phyloP scores from a whole-genome alignment of 1,140 invertebrate genomes.

The Macrocentrus cingulum region DNA sequence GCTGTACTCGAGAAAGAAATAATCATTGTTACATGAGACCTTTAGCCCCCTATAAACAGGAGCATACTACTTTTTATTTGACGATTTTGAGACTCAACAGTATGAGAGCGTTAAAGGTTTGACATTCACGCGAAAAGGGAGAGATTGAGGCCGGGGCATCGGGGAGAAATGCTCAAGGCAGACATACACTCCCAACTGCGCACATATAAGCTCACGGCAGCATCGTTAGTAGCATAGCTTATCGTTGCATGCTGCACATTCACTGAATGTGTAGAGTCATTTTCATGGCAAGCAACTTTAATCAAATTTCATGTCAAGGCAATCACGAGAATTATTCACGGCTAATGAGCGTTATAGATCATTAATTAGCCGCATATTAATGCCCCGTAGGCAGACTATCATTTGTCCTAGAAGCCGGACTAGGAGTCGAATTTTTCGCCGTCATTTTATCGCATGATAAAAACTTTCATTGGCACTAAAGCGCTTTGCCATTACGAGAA shows the following conservation, averaged over 20 bases:
- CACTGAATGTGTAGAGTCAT: slow-evolving; percentile 41
- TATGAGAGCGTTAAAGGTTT: too few relatives aligned
- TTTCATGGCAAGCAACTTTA: slow-evolving; percentile 34
- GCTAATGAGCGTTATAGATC: too few relatives aligned
- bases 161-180: slow-evolving; percentile 6
- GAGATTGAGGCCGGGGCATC: neutral
- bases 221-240: slow-evolving; percentile 52
- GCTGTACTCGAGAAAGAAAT: too few relatives aligned
- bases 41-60: too few relatives aligned
- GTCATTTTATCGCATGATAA: neutral
- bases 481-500: slow-evolving; percentile 11
- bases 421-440: neutral
- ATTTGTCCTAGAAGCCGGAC: too few relatives aligned
- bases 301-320: slow-evolving; percentile 4
- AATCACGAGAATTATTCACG: neutral
- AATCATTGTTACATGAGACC: too few relatives aligned
- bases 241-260: slow-evolving; percentile 41
- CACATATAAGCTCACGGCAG: slow-evolving; percentile 44
- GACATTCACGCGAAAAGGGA: slow-evolving; percentile 17
- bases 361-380: too few relatives aligned
- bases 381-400: too few relatives aligned
- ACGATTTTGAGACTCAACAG: too few relatives aligned
- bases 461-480: slow-evolving; percentile 14
- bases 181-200: slow-evolving; percentile 18
- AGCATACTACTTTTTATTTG: too few relatives aligned